phyloP scores from a whole-genome alignment of 2,888 invertebrate species.

The Idaea straminata region DNA sequence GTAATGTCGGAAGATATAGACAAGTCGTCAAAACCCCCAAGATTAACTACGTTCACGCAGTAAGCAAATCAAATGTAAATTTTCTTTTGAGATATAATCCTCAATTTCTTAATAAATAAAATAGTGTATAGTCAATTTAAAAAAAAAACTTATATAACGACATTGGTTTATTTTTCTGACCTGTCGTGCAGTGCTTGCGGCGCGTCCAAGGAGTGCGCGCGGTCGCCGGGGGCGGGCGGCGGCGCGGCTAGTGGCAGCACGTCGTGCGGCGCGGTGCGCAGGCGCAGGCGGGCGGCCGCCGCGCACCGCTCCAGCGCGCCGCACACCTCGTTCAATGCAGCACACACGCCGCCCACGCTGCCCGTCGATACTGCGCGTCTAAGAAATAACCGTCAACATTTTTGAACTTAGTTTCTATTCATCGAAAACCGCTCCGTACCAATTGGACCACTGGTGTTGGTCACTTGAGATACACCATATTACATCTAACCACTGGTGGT shows the following conservation, averaged over 20 bases:
- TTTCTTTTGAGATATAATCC: no score
- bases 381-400: background rate
- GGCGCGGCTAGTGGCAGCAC: slow-evolving; percentile 51
- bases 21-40: no score
- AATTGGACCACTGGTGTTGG: no score
- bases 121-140: no score
- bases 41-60: no score
- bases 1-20: no score
- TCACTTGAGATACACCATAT: no score
- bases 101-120: no score
- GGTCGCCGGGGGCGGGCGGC: slow-evolving; percentile 50
- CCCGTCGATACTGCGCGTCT: slow-evolving; percentile 94
- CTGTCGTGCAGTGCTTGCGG: slow-evolving; percentile 88
- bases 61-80: no score
- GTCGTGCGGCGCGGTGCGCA: slow-evolving; percentile 77
- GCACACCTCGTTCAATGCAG: slow-evolving; percentile 95
- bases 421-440: background rate
- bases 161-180: background rate
- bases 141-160: no score
- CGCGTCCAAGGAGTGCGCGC: slow-evolving; percentile 83
- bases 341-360: slow-evolving; percentile 97
- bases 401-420: background rate
- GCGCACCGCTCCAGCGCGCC: slow-evolving; percentile 90
- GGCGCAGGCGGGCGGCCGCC: slow-evolving; percentile 66
- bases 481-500: no score